Conservation (phyloP, 1,140 invertebrate species). For the Drosophila erecta region DNA sequence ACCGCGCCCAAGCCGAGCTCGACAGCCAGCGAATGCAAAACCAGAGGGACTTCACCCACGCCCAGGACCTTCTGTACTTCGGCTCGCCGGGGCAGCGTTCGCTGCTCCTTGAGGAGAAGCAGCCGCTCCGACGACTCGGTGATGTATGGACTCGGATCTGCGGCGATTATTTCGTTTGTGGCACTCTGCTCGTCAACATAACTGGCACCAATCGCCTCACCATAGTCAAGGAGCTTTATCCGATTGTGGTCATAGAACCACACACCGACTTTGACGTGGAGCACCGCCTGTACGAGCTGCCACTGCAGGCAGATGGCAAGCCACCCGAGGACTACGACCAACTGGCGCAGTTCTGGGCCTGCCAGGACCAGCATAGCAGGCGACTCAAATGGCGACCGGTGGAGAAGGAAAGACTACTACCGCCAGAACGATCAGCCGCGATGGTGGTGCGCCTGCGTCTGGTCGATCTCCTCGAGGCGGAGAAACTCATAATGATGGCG, state of each 20-base stretch:
- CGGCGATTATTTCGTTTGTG: constrained; percentile 47
- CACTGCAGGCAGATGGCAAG: constrained; percentile 35
- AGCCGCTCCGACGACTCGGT: constrained; percentile 53
- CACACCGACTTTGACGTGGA: constrained; percentile 8
- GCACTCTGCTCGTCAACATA: constrained; percentile 48
- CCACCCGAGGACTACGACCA: constrained; percentile 57
- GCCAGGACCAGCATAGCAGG: constrained; percentile 51
- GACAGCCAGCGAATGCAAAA: constrained; percentile 45
- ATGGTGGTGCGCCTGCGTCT: constrained; percentile 48
- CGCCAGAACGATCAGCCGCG: constrained; percentile 58
- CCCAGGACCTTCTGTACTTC: constrained; percentile 36
- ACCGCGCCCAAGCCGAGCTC: constrained; percentile 48
- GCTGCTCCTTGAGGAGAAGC: constrained; percentile 63
- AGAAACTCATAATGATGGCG: constrained; percentile 37
- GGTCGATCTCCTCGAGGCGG: constrained; percentile 39
- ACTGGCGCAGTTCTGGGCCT: constrained; percentile 65
- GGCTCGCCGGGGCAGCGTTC: constrained; percentile 51
- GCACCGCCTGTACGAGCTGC: constrained; percentile 64
- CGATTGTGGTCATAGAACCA: constrained; percentile 32
- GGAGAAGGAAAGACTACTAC: neutral
- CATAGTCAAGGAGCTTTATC: constrained; percentile 39
- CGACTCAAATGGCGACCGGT: constrained; percentile 32
- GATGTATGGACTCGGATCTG: constrained; percentile 67
- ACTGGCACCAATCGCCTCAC: constrained; percentile 25
- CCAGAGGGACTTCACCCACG: constrained; percentile 40